phyloP scores from a whole-genome alignment of 2,888 invertebrate species.

The Xylocampa areola region DNA sequence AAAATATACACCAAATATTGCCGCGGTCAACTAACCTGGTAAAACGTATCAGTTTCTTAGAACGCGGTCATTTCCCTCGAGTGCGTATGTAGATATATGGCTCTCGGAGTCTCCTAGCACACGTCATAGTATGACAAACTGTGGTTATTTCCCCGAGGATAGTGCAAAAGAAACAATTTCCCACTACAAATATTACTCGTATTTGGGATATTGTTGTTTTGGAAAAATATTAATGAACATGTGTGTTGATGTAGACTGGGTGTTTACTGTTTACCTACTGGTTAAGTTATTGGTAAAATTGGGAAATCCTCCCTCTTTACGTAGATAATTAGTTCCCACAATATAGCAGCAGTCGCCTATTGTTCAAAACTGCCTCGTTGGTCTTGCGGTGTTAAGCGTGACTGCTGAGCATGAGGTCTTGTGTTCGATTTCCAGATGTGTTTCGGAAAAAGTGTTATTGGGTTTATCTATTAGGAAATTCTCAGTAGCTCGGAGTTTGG shows the following conservation, averaged over 20 bases:
- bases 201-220: slow-evolving; percentile 2
- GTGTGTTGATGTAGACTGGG: no score
- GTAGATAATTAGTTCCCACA: no score
- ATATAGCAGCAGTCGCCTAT: no score
- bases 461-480: no score
- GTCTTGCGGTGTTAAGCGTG: no score
- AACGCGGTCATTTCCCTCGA: slow-evolving; percentile 25
- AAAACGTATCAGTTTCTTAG: slow-evolving; percentile 2
- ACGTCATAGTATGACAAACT: slow-evolving; percentile 41
- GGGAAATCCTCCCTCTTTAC: background rate
- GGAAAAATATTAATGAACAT: background rate
- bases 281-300: background rate
- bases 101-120: slow-evolving; percentile 9
- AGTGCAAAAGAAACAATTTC: slow-evolving; percentile 40
- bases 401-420: no score
- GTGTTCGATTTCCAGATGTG: no score
- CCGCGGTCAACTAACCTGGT: background rate
- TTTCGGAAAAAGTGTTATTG: no score
- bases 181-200: slow-evolving; percentile 11
- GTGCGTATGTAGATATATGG: slow-evolving; percentile 31
- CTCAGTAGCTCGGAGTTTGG: no score
- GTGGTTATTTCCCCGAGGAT: slow-evolving; percentile 45
- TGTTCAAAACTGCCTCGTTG: no score
- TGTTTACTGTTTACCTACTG: no score
- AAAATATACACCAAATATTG: background rate